phyloP scores from a whole-genome alignment of 2,113 vertebrate species.

The Cyprinodon tularosa region DNA sequence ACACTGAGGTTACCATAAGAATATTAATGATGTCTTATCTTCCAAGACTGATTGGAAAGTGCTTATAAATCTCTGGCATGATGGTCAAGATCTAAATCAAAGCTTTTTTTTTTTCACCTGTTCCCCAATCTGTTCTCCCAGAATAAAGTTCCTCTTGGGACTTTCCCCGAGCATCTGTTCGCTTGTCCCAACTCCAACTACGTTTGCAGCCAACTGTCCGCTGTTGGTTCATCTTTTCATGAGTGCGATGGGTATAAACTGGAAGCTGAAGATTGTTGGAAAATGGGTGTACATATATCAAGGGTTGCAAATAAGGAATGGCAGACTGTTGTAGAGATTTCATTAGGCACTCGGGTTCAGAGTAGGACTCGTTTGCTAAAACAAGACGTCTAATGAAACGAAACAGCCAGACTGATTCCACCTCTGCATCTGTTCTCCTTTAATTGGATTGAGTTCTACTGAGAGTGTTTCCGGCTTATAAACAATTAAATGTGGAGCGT shows the following conservation, averaged over 20 bases:
- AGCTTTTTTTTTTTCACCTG: constrained; percentile 40
- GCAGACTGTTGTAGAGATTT: constrained; percentile 27
- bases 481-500: constrained; percentile 5
- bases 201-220: constrained; percentile 15
- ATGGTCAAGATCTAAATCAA: neutral
- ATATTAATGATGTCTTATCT: neutral
- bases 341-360: constrained; percentile 27
- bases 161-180: constrained; percentile 46
- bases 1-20: neutral
- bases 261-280: neutral
- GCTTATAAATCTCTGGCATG: neutral
- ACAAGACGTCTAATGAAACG: constrained; percentile 47
- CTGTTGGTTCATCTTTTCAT: no score
- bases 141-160: constrained; percentile 29
- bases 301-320: constrained; percentile 23
- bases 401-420: neutral
- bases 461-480: constrained; percentile 5
- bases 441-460: constrained; percentile 51
- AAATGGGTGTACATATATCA: constrained; percentile 42
- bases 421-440: constrained; percentile 24
- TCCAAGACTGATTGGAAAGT: neutral
- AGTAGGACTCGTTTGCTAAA: constrained; percentile 29
- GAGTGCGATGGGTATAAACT: constrained; percentile 8
- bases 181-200: constrained; percentile 7
- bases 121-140: constrained; percentile 20